Percentiles rank a stretch among this genome's conserved stretches.
Conservation (phyloP, 2,113 vertebrate genomes). For the Rutilus rutilus region DNA sequence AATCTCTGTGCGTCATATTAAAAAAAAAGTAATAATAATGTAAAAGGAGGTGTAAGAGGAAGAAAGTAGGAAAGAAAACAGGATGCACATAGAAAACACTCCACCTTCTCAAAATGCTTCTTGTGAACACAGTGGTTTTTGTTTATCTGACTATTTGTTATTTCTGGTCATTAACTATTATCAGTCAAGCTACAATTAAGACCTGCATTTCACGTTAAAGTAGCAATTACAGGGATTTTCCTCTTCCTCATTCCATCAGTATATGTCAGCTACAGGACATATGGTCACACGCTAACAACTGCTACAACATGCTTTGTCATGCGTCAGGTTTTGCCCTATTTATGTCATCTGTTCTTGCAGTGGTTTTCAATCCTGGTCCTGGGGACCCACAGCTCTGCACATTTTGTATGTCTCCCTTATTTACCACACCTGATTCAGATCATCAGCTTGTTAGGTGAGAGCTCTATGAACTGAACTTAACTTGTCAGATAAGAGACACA, state of each 20-base stretch:
- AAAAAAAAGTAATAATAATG: no score
- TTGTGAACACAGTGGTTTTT: neutral
- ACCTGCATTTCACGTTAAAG: neutral
- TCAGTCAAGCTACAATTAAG: conserved; percentile 19
- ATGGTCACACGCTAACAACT: neutral
- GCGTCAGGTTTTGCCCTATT: neutral
- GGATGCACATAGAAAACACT: neutral
- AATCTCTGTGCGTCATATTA: neutral
- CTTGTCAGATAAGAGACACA: no score
- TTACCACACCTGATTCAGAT: no score
- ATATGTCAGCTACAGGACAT: neutral
- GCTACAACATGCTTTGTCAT: neutral
- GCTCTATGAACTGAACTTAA: no score
- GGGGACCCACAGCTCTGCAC: no score
- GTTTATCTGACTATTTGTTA: conserved; percentile 20
- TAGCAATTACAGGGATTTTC: neutral
- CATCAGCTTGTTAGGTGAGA: no score
- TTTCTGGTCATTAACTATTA: conserved; percentile 22
- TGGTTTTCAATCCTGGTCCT: no score
- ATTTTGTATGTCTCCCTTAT: no score
- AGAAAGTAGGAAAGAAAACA: neutral
- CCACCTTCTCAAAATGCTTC: neutral
- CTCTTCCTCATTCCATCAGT: neutral
- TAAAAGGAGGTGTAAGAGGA: no score
- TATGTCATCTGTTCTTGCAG: neutral